Evolutionary conservation across 2,888 invertebrate species (phyloP).

Genomic region (Pycnomerus fuliginosus): DNA sequence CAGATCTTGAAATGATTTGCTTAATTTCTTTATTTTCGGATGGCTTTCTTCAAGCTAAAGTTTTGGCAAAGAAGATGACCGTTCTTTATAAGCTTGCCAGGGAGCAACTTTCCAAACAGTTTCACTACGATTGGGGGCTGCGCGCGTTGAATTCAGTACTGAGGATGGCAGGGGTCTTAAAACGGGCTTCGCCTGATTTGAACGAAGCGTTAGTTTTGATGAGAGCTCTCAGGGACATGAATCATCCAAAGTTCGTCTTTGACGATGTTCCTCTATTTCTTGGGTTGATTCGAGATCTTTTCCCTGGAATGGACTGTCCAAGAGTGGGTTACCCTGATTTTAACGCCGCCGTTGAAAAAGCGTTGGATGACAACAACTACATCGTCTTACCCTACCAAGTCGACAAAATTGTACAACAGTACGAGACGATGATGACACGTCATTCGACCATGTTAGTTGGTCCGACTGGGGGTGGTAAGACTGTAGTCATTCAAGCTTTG

Average conservation of each 20-base stretch:
- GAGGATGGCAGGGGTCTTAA: constrained; percentile 87
- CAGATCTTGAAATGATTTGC: constrained; percentile 90
- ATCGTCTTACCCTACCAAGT: constrained; percentile 71
- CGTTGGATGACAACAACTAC: constrained; percentile 66
- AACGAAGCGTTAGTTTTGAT: constrained; percentile 86
- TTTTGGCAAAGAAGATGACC: constrained; percentile 92
- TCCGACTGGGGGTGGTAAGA: constrained; percentile 91
- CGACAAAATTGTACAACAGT: constrained; percentile 72
- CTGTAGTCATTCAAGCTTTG: constrained; percentile 77
- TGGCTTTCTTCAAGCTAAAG: constrained; percentile 87
- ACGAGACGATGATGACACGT: constrained; percentile 93
- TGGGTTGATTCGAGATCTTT: constrained; percentile 84
- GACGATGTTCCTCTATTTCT: constrained; percentile 89
- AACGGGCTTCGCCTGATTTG: constrained; percentile 74
- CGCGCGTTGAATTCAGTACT: constrained; percentile 88
- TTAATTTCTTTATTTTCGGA: constrained; percentile 90
- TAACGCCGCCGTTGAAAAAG: constrained; percentile 71
- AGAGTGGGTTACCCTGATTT: constrained; percentile 85
- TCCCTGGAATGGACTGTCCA: constrained; percentile 88
- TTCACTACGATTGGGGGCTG: constrained; percentile 92
- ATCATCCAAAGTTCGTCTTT: constrained; percentile 88
- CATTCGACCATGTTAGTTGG: constrained; percentile 92
- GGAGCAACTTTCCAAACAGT: constrained; percentile 88
- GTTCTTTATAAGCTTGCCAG: constrained; percentile 83
- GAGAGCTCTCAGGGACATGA: constrained; percentile 90